Base-by-base conservation (phyloP, 1,140 invertebrate genomes). In the Lepidotrigona ventralis region DNA sequence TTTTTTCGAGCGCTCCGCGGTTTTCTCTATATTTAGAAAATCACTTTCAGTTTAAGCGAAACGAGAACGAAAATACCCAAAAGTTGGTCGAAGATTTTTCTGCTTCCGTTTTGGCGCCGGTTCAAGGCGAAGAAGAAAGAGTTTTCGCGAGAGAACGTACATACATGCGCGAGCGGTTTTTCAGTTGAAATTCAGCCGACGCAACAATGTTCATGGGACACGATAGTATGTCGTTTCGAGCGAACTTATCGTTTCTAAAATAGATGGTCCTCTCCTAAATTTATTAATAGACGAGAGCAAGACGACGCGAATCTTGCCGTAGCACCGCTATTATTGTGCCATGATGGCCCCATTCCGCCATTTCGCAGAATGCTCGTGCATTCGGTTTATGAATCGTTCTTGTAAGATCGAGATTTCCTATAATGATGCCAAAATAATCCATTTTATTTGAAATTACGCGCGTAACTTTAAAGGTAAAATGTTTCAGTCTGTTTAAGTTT, bases 231-330 rank as follows among this genome's bases (percentile, higher is more conserved):
- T 63, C 80, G 9, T 15, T 56, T 69, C 53, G 46, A 81, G 82
- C 81, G 33, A 64, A 80, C 51, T 80, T 87, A 83, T 90, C 74
- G 84, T 84, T 82, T 86, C 88, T 83, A 72, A 90, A 91, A 91
- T 91, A 91, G 90, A 86, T 72, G 76, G 79, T 87, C 85, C 84
- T 85, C 89, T 87, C 77, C 84, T 56, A 70, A 81, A 78, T 83
- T 81, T 91, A 91, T 91, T 90, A 91, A 91, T 91, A 91, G 90
- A 77, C 64, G 81, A 87, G 89, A 87, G 89, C 86, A 86, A 87
- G 85, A 87, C 87, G 90, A 88, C 85, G 88, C 83, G 89, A 87
- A 89, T 85, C 82, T 88, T 71, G 39, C 84, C 85, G 85, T 86
- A 89, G 89, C 86, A 88, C 79, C 51, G 86, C 89, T 90, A 91